A percentile compares a stretch with the other conserved stretches of the same genome.
Evolutionary conservation across 2,797 vertebrate genomes (phyloP).

Genomic region (Catharus ustulatus): DNA sequence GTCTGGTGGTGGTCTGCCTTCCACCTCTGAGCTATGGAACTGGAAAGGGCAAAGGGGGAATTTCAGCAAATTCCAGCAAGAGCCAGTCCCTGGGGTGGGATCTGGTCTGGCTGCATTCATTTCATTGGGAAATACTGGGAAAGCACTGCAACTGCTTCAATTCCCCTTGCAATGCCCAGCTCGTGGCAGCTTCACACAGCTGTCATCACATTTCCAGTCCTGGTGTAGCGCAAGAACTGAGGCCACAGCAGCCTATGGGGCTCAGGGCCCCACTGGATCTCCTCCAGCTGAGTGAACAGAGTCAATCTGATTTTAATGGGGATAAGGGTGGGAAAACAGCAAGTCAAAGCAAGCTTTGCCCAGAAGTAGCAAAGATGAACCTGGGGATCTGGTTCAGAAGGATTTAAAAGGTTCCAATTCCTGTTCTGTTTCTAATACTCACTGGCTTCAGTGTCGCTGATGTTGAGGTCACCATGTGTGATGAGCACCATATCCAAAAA

Average conservation of each 20-base stretch:
- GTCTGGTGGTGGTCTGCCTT: background rate
- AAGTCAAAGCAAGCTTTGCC: background rate
- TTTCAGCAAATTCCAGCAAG: conserved; percentile 44
- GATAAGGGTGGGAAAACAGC: rapidly evolving
- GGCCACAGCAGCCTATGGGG: background rate
- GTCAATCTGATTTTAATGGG: background rate
- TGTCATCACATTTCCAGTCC: background rate
- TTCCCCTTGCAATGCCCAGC: background rate
- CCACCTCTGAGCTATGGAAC: background rate
- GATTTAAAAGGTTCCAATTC: background rate
- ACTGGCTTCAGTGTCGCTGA: background rate
- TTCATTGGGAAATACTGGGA: conserved; percentile 49
- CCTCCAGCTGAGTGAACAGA: background rate
- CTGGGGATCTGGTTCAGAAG: background rate
- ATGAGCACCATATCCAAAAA: background rate
- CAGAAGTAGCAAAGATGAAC: background rate
- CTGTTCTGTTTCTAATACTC: background rate
- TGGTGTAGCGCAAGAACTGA: rapidly evolving
- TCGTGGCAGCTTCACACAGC: background rate
- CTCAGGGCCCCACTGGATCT: background rate
- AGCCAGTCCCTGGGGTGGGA: background rate
- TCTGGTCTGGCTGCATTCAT: background rate
- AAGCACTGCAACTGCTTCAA: background rate
- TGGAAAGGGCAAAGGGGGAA: conserved; percentile 24
- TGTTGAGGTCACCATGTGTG: background rate